A percentile compares a stretch with the other conserved stretches of the same genome.
These are phyloP conservation scores for Hydrozoanthus tunicans DNA, from an alignment of 64 coral and sea anemone genomes.

Conservation along the genomic window DNA sequence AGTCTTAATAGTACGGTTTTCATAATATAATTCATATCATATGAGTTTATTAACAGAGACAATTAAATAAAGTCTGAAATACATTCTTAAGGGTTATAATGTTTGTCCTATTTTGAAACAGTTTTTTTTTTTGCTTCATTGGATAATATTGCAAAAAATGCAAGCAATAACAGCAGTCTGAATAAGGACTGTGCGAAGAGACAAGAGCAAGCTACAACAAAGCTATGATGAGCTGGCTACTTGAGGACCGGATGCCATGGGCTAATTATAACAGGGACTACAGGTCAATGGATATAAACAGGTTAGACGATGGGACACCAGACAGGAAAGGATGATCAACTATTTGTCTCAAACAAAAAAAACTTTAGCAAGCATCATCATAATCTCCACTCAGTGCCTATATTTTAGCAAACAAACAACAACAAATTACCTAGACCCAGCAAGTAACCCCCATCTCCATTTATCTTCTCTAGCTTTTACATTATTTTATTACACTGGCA, in stretches of 20 bases:
- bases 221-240: conserved; percentile 1
- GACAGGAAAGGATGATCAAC: not conserved
- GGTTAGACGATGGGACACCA: not conserved
- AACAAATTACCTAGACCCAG: no score
- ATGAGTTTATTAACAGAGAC: not conserved
- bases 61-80: not conserved
- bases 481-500: no score
- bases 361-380: not conserved
- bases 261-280: not conserved
- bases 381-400: no score
- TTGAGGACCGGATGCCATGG: conserved; percentile 47
- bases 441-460: no score
- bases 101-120: not conserved
- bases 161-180: not conserved
- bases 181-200: not conserved
- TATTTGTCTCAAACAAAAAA: not conserved
- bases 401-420: no score
- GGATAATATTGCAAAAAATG: not conserved
- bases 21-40: not conserved
- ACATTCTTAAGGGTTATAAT: no score
- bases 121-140: not conserved
- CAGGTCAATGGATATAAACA: conserved; percentile 28
- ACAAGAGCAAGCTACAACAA: not conserved
- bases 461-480: no score
- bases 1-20: not conserved